A percentile compares a stretch with the other conserved stretches of the same genome.
Conservation (phyloP, 2,113 vertebrate genomes). For the Megaceryle maxima region DNA sequence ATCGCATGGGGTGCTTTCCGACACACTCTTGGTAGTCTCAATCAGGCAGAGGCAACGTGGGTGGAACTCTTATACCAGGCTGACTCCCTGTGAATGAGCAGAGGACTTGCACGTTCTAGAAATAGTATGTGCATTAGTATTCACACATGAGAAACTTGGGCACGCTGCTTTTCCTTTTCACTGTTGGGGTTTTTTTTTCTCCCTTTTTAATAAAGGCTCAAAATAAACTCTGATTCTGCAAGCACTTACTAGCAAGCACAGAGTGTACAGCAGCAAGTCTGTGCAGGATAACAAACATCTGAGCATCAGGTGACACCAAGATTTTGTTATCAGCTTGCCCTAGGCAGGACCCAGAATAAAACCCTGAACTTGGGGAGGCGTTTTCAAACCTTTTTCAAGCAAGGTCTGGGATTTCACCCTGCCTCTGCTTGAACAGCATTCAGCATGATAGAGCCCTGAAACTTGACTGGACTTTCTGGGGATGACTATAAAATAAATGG, state of each 20-base stretch:
- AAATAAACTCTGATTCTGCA: neutral
- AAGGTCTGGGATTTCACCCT: conserved; percentile 14
- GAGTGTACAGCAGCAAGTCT: neutral
- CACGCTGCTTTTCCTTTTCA: neutral
- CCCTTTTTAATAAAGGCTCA: conserved; percentile 20
- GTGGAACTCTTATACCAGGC: conserved; percentile 39
- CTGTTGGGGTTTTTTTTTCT: neutral
- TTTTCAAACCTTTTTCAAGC: conserved; percentile 9
- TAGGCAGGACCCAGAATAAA: conserved; percentile 29
- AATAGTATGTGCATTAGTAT: neutral
- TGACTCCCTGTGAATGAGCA: conserved; percentile 30
- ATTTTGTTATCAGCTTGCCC: neutral
- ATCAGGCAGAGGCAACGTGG: conserved; percentile 32
- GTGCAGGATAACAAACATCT: neutral
- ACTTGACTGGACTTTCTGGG: neutral
- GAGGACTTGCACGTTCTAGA: conserved; percentile 19
- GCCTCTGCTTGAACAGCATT: conserved; percentile 7
- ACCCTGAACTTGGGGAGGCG: neutral
- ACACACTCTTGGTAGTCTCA: conserved; percentile 25
- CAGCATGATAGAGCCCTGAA: neutral
- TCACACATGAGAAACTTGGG: conserved; percentile 1
- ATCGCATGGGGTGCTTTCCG: neutral
- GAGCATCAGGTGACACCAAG: conserved; percentile 26
- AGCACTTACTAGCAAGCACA: neutral
- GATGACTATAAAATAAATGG: neutral